These are phyloP conservation scores for Actinostola sp. DNA, from an alignment of 92 coral and sea anemone genomes.

Conservation along the genomic window DNA sequence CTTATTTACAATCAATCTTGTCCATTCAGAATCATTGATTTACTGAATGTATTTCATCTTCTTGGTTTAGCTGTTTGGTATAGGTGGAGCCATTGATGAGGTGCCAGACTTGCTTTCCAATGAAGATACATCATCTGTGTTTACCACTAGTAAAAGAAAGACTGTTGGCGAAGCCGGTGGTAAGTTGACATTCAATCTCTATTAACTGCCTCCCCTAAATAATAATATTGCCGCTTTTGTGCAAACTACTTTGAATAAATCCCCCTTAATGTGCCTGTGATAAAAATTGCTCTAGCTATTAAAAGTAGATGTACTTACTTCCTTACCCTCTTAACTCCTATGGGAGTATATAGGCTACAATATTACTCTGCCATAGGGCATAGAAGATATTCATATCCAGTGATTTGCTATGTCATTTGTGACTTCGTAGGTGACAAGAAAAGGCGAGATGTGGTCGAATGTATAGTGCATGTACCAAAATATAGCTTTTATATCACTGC, in stretches of 20 bases:
- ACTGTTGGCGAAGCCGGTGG: conserved; percentile 98
- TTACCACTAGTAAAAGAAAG: conserved; percentile 88
- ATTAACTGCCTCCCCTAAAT: no score
- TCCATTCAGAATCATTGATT: not conserved
- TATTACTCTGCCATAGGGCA: no score
- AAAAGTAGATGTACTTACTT: no score
- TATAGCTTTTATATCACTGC: conserved; percentile 90
- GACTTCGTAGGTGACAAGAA: conserved; percentile 85
- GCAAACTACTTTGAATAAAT: no score
- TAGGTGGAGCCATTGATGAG: conserved; percentile 85
- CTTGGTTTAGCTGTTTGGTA: conserved; percentile 81
- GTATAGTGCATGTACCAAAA: conserved; percentile 91
- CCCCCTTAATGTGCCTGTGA: no score
- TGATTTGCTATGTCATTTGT: not conserved
- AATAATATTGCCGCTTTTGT: no score
- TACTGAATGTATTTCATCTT: not conserved
- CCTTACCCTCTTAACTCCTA: no score
- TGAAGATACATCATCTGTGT: conserved; percentile 92
- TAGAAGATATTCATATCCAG: no score
- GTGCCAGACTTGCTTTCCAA: conserved; percentile 86
- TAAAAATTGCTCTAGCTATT: no score
- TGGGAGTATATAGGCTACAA: no score
- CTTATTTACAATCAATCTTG: not conserved
- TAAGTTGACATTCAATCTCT: conserved; percentile 9
- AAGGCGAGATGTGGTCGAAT: conserved; percentile 90